Percentiles rank a stretch among this genome's conserved stretches.
These are phyloP conservation scores for Notarius quadriscutis DNA, from an alignment of 2,113 vertebrate species.

Conservation along the genomic window DNA sequence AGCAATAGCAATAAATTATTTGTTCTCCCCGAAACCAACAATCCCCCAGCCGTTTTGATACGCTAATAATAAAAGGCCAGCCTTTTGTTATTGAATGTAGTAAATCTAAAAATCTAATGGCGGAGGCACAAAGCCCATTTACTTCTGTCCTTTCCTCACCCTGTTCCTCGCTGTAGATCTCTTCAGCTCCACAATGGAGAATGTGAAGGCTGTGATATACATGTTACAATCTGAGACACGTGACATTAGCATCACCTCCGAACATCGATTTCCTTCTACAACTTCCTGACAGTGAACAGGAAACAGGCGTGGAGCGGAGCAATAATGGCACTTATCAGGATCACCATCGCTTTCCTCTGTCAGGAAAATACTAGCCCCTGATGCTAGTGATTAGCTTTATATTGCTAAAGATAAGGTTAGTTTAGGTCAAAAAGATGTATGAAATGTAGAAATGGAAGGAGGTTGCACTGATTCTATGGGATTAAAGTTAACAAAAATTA, in stretches of 20 bases:
- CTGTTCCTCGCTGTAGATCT: constrained; percentile 83
- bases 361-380: constrained; percentile 82
- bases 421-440: constrained; percentile 62
- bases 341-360: constrained; percentile 76
- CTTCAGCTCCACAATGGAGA: constrained; percentile 79
- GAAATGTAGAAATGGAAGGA: neutral
- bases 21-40: constrained; percentile 61
- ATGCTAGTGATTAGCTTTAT: constrained; percentile 85
- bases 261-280: constrained; percentile 79
- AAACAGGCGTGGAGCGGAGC: constrained; percentile 67
- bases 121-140: constrained; percentile 80
- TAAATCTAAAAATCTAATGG: constrained; percentile 86
- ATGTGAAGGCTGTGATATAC: constrained; percentile 83
- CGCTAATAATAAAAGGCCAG: constrained; percentile 85
- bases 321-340: constrained; percentile 83
- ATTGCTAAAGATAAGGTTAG: constrained; percentile 71
- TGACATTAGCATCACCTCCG: constrained; percentile 62
- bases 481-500: no score
- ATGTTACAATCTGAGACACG: constrained; percentile 79
- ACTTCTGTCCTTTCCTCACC: constrained; percentile 74
- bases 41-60: constrained; percentile 60
- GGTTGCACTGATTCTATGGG: neutral
- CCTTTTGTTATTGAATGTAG: constrained; percentile 80
- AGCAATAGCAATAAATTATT: constrained; percentile 66
- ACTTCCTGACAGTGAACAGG: constrained; percentile 70